phyloP scores from a whole-genome alignment of 2,888 invertebrate genomes.

The Neoaliturus tenellus region DNA sequence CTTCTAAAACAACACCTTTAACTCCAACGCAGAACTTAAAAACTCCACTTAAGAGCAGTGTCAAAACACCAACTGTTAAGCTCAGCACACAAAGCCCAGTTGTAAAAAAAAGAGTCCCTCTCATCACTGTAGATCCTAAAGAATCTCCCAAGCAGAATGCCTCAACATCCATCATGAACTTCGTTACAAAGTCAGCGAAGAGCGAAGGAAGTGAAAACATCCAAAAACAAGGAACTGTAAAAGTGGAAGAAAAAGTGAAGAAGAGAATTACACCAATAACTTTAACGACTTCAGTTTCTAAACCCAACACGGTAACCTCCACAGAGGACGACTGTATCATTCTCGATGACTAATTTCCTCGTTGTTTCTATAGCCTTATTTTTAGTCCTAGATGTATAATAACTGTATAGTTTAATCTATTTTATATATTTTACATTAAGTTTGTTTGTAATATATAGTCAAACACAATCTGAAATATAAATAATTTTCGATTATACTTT shows the following conservation, averaged over 20 bases:
- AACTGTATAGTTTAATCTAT: not conserved
- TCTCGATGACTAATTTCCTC: not conserved
- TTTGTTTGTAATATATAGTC: conserved; percentile 4
- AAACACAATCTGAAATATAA: not conserved
- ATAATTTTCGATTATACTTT: not conserved
- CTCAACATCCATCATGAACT: not conserved
- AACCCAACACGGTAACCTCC: not conserved
- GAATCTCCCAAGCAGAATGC: not conserved
- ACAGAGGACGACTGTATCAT: conserved; percentile 16
- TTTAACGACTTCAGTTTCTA: not conserved
- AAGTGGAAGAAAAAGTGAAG: conserved; percentile 19
- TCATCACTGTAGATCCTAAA: conserved; percentile 2
- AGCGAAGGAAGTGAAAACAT: not conserved
- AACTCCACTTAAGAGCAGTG: not conserved
- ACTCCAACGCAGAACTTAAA: not conserved
- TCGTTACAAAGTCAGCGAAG: not conserved
- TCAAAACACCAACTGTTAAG: not conserved
- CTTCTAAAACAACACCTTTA: not conserved
- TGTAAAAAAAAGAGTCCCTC: conserved; percentile 34
- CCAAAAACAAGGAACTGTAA: not conserved
- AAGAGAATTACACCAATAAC: conserved; percentile 24
- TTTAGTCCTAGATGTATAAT: not conserved
- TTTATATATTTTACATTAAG: not conserved
- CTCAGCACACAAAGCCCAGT: not conserved
- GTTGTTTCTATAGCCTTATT: not conserved